Evolutionary conservation across 30 jellyfish, hydroid and myxozoan genomes (phyloP), one percentile per base, ranked within the genome.

Genomic region (Turritopsis rubra): DNA sequence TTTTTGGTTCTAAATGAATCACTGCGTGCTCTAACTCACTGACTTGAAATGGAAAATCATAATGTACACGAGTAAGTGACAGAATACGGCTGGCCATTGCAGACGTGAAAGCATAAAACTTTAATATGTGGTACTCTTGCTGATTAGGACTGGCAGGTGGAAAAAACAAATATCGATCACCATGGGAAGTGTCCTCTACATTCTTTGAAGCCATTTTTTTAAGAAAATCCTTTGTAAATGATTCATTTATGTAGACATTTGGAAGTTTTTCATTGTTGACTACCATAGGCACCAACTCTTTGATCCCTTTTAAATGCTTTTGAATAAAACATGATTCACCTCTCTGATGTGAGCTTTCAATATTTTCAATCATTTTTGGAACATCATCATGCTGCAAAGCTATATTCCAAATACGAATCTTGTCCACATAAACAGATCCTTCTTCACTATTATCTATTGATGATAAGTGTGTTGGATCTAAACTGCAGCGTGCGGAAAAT

Each of bases 131-230:
- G 75, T 21, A 81, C 23, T 91, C 97, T 18, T 80, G 73, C 30
- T 87, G 94, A 23, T 87, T 75, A 0, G 97, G 95, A 79, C 95
- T 91, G 21, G 94, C 97, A 3, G 93, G 81, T 23, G 97, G 97
- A 41, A 68, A 87, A 54, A 91, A 80, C 87, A 29, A 18, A 25
- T 23, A 81, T 18, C 85, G 28, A n/a, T 53, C 79, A 52, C 82
- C 26, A 23, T 27, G 28, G 71, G 60, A 72, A 66, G 54, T 76
- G 23, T 75, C 85, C 31, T 82, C 89, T 23, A 75, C 66, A 13
- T 77, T 88, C 1, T 30, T 53, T 20, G 83, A 29, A 19, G 60
- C 81, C 21, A 24, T 29, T 54, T 25, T 77, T 30, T 66, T 66
- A 20, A 29, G 52, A 20, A 52, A 29, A 66, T 28, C 72, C 29